These are phyloP conservation scores for Nothoprocta pentlandii DNA, from an alignment of 2,113 vertebrate genomes.

Conservation along the genomic window DNA sequence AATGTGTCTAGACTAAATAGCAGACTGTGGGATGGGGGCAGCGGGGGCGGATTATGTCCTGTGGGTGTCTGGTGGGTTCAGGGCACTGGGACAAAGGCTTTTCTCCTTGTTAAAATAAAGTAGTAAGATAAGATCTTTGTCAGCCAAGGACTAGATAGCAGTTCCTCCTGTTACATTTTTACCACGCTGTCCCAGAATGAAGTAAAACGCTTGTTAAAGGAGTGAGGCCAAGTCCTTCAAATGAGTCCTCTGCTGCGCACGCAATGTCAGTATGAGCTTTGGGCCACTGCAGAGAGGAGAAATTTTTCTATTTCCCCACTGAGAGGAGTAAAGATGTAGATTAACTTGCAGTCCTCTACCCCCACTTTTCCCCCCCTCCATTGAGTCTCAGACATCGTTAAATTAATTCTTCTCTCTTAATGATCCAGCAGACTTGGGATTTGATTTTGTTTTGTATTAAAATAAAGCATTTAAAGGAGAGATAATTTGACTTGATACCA, in stretches of 20 bases:
- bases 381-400: not conserved
- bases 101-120: not conserved
- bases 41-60: not conserved
- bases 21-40: not conserved
- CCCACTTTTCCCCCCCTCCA: not conserved
- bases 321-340: not conserved
- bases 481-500: not conserved
- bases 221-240: not conserved
- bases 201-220: not conserved
- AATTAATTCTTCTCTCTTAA: not conserved
- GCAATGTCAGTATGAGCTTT: not conserved
- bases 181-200: not conserved
- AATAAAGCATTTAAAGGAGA: not conserved
- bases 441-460: not conserved
- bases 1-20: not conserved
- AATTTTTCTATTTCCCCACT: not conserved
- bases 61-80: not conserved
- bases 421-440: not conserved
- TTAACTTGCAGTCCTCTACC: not conserved
- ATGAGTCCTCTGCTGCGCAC: not conserved
- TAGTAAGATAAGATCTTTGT: not conserved
- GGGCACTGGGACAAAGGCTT: slow-evolving; percentile 5
- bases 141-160: fast-evolving
- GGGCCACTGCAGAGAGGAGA: not conserved
- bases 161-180: not conserved